Percentiles rank a stretch among this genome's conserved stretches.
Conservation (phyloP, 2,113 vertebrate species). For the Mesitornis unicolor region DNA sequence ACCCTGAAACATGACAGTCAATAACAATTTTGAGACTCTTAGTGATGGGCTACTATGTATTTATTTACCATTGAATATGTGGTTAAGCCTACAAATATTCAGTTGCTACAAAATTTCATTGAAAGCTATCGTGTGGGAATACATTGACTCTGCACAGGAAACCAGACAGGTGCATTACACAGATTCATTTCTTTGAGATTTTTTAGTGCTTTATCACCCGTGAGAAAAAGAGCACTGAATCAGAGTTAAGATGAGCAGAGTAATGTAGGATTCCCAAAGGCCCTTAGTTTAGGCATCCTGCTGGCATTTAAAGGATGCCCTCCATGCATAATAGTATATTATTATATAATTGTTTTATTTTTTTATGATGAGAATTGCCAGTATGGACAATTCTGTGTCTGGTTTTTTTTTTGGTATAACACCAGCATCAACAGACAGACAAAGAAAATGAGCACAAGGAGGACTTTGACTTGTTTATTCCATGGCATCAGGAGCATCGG, state of each 20-base stretch:
- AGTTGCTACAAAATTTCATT: background rate
- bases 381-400: background rate
- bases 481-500: background rate
- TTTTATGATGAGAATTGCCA: background rate
- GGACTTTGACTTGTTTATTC: background rate
- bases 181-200: background rate
- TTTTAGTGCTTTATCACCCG: background rate
- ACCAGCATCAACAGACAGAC: background rate
- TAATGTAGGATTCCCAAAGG: background rate
- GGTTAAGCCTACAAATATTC: background rate
- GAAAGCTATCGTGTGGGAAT: background rate
- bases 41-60: background rate
- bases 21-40: background rate
- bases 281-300: background rate
- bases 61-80: background rate
- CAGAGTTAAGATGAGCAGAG: background rate
- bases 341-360: background rate
- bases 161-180: background rate
- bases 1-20: background rate
- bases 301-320: background rate
- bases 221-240: background rate
- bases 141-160: background rate
- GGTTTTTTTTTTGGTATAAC: rapidly evolving
- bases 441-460: background rate
- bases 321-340: background rate